Base-by-base conservation (phyloP, 2,888 invertebrate species). In the Melipona bicolor region DNA sequence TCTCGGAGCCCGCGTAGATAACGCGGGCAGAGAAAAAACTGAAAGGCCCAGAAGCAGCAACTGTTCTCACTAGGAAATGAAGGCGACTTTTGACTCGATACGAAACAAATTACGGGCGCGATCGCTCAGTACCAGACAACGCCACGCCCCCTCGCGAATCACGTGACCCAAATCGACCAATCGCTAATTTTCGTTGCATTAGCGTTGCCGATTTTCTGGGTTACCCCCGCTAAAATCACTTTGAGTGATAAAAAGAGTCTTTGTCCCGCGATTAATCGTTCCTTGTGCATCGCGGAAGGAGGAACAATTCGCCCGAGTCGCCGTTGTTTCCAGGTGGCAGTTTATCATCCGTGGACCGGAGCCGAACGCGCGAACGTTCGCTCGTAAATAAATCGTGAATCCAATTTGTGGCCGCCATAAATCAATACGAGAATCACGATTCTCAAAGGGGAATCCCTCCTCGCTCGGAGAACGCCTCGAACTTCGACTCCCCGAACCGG, bases 401-500 rank as follows among this genome's bases (percentile, higher is more conserved):
- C 86, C 85, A 86, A 86, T 86, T 86, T 86, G 85, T 79, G 74
- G 79, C 77, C 71, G 68, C 86, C 89, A 89, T 90, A 92, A 93
- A 93, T 93, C 93, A 93, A 92, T 92, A 92, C 89, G 73, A 62
- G 81, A 88, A 91, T 90, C 90, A 86, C 86, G 91, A 91, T 91
- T 91, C 77, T 70, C 88, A 83, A 88, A 85, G 85, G 85, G 76
- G 43, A 11, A 9, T 43, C 43, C 43, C 1, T 43, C 43, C 9
- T 4, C 32, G 59, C 62, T 68, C 64, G 75, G 56, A 69, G 77
- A 85, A 84, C 68, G 74, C 59, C 69, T 76, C 84, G 79, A 73
- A 76, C 68, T 83, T 70, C 59, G 71, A 61, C 54, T 67, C 54
- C 21, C 65, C 19, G 83, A 52, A 81, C 77, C 32, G 78, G 64